phyloP scores from a whole-genome alignment of 2,888 invertebrate genomes.

The Parochlus steinenii region DNA sequence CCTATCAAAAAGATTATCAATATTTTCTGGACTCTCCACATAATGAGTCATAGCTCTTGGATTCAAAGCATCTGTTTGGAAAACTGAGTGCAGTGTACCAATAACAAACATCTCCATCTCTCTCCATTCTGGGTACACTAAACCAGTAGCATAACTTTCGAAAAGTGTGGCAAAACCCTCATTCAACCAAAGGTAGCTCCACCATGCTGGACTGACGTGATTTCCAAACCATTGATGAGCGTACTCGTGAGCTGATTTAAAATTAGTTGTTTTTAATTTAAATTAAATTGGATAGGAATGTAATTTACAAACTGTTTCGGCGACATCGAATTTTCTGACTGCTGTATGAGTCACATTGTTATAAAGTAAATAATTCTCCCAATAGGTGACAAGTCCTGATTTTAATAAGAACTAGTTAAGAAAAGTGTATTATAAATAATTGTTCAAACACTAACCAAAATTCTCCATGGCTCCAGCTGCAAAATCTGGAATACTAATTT shows the following conservation, averaged over 20 bases:
- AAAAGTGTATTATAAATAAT: too few species aligned
- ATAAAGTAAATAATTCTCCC: slow-evolving; percentile 30
- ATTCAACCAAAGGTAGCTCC: slow-evolving; percentile 56
- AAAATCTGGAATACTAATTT: slow-evolving; percentile 76
- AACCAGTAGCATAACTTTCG: slow-evolving; percentile 41
- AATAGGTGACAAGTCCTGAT: slow-evolving; percentile 71
- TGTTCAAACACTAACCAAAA: too few species aligned
- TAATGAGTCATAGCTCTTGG: slow-evolving; percentile 69
- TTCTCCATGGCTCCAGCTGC: slow-evolving; percentile 83
- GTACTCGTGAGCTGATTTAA: too few species aligned
- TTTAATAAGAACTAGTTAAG: too few species aligned
- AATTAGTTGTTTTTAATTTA: too few species aligned
- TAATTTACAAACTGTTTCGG: too few species aligned
- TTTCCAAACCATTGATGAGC: slow-evolving; percentile 79
- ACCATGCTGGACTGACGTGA: slow-evolving; percentile 49
- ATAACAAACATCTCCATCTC: slow-evolving; percentile 59
- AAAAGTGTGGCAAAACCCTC: slow-evolving; percentile 58
- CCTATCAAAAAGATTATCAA: slow-evolving; percentile 63
- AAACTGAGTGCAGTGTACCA: slow-evolving; percentile 55
- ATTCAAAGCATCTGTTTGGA: slow-evolving; percentile 53
- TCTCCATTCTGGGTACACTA: slow-evolving; percentile 46
- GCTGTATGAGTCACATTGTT: slow-evolving; percentile 31
- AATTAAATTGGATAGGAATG: too few species aligned
- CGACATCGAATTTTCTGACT: too few species aligned
- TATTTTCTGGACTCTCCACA: slow-evolving; percentile 69